Evolutionary conservation across 2,797 vertebrate genomes (phyloP), one percentile per base, ranked within the genome.

Genomic region (Mormyrops attenuatus): DNA sequence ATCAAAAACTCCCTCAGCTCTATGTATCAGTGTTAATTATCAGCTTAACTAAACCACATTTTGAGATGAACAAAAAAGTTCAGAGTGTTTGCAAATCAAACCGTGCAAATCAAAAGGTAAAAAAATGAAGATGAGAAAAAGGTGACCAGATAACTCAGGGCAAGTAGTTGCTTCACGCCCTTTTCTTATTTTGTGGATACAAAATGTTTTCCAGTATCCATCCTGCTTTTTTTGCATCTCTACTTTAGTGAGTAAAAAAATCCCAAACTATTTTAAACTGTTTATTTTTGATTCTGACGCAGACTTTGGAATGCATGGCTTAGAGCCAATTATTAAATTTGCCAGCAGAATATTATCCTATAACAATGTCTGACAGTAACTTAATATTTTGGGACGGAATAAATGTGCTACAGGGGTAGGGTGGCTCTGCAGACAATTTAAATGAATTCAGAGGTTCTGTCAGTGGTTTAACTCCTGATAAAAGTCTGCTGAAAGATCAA

Each of bases 251-350:
- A 66, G 85, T 69, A 89, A 80, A 80, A 89, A 88, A 66, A 55
- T 63, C 91, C 92, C 91, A 89, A 93, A 92, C 90, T 92, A 92
- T 92, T 94, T 94, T 91, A 93, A 90, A n/a, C 5, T 90, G 91
- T 85, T 90, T 92, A 92, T 92, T 93, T 94, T 91, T 91, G 91
- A 92, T 92, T 93, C 92, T 91, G 92, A 94, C 92, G 92, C 93
- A 93, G 94, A 94, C 89, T 1, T 49, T 93, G 91, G 93, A 94
- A 94, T 94, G 93, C 92, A 41, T 89, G 92, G 90, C 89, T 52
- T 91, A 90, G 88, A 90, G 86, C 88, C 91, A 93, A 90, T 91
- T 90, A 90, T 91, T 90, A 73, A 92, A 91, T 92, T 91, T 85
- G 89, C 91, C 87, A 26, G 90, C 91, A 94, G 93, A 92, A 93